These are phyloP conservation scores for Lycocorax pyrrhopterus DNA, from an alignment of 2,113 vertebrate species.

Conservation along the genomic window DNA sequence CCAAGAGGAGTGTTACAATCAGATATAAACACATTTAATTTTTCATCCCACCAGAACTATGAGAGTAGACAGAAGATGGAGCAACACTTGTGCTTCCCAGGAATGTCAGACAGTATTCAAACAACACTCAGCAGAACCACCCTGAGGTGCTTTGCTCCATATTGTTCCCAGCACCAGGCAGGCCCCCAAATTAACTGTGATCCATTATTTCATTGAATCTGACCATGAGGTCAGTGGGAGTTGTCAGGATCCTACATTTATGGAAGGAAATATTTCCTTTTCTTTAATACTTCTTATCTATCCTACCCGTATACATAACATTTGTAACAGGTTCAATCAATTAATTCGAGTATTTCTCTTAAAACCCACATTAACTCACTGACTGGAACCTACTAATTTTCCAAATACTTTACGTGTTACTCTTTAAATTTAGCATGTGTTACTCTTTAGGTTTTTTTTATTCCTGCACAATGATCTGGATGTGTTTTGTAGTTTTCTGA, in stretches of 20 bases:
- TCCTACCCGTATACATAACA: background rate
- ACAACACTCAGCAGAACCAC: slow-evolving; percentile 35
- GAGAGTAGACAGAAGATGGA: background rate
- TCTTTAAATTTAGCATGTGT: background rate
- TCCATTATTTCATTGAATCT: background rate
- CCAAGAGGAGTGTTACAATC: background rate
- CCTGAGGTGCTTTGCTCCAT: background rate
- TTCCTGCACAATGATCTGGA: background rate
- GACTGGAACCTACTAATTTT: background rate
- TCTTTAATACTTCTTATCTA: background rate
- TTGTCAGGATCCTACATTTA: background rate
- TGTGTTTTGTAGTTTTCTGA: background rate
- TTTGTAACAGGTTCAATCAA: background rate
- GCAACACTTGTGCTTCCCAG: slow-evolving; percentile 1
- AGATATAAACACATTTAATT: background rate
- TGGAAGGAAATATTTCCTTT: background rate
- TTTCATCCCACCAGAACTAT: background rate
- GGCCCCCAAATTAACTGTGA: background rate
- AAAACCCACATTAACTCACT: background rate
- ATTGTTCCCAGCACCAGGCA: background rate
- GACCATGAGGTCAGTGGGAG: background rate
- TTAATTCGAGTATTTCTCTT: background rate
- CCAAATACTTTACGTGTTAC: background rate
- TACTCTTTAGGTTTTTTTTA: background rate
- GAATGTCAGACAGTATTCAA: slow-evolving; percentile 20